Evolutionary conservation across 53 echinoderm and acorn worm species (phyloP), one percentile per base, ranked within the genome.

Genomic region (Paracentrotus lividus): DNA sequence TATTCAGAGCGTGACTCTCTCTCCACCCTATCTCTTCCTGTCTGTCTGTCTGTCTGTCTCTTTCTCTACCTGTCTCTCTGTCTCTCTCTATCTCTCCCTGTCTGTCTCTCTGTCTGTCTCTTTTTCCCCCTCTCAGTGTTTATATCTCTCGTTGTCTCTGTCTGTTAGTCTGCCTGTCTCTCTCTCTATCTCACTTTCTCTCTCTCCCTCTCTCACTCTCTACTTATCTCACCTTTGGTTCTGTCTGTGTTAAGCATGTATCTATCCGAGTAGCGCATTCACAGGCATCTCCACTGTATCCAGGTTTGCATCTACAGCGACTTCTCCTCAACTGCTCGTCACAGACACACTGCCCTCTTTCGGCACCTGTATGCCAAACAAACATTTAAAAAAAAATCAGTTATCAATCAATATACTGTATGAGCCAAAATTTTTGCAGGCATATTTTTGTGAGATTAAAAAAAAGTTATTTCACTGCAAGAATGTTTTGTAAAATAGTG

Each of bases 261-360:
- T 94, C 94, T 23, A 65, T 95, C 2, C 90, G 49, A 5, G 97
- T 96, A 5, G 96, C 95, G 84, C 99, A 99, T 27, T 96, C 97
- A 85, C 99, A 99, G 15, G 99, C 97, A 20, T 95, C 94, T 0
- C 99, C 99, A 7, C 84, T 92, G 77, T 78, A 99, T 0, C 95
- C 96, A 0, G 93, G 18, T 21, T 94, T 94, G 56, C 99, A 99
- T 26, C 94, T 85, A 49, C 99, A 99, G 65, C 93, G 93, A 84
- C 99, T 99, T 24, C 95, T 95, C 18, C 95, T 92, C 4, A 93
- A 84, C 51, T 93, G 90, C 45, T 99, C 97, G 76, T 99, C 99
- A 23, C 99, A 99, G 12, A 97, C 93, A 76, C 99, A 99, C 21
- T 90, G 90, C 24, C 99, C 99, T 75, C 93, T 90, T 0, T 99